Percentiles rank a stretch among this genome's conserved stretches.
These are phyloP conservation scores for Coluber constrictor DNA, from an alignment of 2,797 vertebrate species.

Conservation along the genomic window DNA sequence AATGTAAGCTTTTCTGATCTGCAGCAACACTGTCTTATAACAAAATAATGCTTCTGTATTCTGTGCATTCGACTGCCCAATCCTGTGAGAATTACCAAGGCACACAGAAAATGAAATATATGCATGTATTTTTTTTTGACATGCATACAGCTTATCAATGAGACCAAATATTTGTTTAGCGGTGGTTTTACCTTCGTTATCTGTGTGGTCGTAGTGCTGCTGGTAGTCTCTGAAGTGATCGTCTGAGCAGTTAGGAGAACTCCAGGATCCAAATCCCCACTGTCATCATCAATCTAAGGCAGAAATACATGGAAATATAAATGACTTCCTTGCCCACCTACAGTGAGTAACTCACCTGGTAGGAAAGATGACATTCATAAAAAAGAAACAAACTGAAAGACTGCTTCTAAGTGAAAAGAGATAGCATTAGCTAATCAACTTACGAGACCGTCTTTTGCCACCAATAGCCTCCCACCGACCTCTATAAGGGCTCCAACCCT, in stretches of 20 bases:
- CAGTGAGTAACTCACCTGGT: neutral
- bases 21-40: neutral
- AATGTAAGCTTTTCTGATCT: neutral
- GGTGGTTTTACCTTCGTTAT: conserved; percentile 84
- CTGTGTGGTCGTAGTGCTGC: conserved; percentile 97
- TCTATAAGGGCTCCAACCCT: too few species aligned
- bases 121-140: neutral
- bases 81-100: neutral
- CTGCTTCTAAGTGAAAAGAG: neutral
- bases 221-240: conserved; percentile 92
- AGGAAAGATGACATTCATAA: neutral
- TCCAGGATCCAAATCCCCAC: conserved; percentile 83
- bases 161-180: neutral
- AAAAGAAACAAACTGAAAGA: neutral
- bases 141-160: neutral
- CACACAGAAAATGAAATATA: neutral
- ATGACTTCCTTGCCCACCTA: neutral
- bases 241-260: conserved; percentile 94
- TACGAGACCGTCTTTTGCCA: too few species aligned
- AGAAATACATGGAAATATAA: conserved; percentile 32
- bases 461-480: too few species aligned
- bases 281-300: conserved; percentile 82
- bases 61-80: neutral
- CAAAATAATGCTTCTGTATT: neutral
- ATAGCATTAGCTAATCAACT: neutral